Base-by-base conservation (phyloP, 2,888 invertebrate genomes). In the Molorchus minor region DNA sequence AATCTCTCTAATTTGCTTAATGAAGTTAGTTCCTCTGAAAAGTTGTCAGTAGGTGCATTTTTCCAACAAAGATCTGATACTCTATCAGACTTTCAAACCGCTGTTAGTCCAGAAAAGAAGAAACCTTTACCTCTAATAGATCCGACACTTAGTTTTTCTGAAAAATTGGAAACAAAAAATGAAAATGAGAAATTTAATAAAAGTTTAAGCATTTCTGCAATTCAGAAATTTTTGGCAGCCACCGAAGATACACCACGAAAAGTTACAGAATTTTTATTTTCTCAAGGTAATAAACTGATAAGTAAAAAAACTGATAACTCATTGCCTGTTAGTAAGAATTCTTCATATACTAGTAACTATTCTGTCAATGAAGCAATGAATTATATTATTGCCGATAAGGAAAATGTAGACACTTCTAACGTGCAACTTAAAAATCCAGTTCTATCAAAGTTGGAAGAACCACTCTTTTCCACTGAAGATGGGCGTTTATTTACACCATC, bases 41-140 rank as follows among this genome's bases (percentile, higher is more conserved):
- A 69, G 55, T 62, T 80, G 35, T 82, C 83, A 1, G 76, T 83
- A 20, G 81, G 81, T 17, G 80, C 81, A 65, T 84, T 80, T 70
- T 84, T 84, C 59, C 72, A 75, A 63, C 74, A 80, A 36, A 80
- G 78, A 68, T 82, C 80, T 44, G 81, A 81, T 20, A 73, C 76
- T 61, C 67, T 82, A 2, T 78, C 80, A 2, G 71, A 78, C 17
- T 68, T 77, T 45, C 53, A 59, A 54, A 51, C 64, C 29, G 70
- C 69, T 41, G 62, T 53, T 17, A 75, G 73, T 55, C 77, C 76
- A 1, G 63, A 68, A 54, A 75, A 72, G 64, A 44, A 56, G 13
- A 54, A 55, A 33, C 76, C 77, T n/a, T 54, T 71, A 19, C 73
- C 77, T 7, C 62, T 79, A 19, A 69, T 77, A 51, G 74, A 77